Conservation (phyloP, 2,113 vertebrate species). For the Todiramphus saurophagus region DNA sequence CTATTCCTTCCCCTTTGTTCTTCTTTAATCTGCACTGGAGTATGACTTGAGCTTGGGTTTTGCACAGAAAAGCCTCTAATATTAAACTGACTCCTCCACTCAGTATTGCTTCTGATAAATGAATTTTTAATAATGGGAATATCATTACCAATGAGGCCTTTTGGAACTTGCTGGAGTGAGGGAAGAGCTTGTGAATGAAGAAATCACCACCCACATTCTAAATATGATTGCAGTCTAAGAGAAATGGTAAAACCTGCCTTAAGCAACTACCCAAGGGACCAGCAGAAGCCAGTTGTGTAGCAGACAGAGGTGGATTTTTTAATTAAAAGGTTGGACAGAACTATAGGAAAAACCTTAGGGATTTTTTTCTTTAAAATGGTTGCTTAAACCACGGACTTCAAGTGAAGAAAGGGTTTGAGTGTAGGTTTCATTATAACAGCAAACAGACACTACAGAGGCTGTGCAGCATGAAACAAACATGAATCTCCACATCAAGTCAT, state of each 20-base stretch:
- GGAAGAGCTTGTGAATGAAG: slow-evolving; percentile 29
- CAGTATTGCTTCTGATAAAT: slow-evolving; percentile 39
- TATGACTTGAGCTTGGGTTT: background rate
- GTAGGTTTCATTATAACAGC: slow-evolving; percentile 8
- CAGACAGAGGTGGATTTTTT: slow-evolving; percentile 4
- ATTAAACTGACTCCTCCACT: slow-evolving; percentile 4
- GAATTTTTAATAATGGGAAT: slow-evolving; percentile 11
- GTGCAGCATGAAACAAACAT: background rate
- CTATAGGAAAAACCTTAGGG: background rate
- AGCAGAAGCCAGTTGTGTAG: background rate
- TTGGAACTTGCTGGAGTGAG: background rate
- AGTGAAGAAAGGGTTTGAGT: background rate
- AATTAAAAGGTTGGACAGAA: slow-evolving; percentile 54
- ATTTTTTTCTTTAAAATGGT: slow-evolving; percentile 31
- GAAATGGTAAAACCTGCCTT: background rate
- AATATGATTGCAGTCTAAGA: background rate
- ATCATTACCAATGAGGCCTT: background rate
- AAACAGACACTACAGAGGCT: background rate
- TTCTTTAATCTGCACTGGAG: background rate
- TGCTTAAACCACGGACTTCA: slow-evolving; percentile 14
- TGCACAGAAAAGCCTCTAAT: background rate
- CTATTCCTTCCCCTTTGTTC: slow-evolving; percentile 26
- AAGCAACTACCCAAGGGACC: slow-evolving; percentile 7
- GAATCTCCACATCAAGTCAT: slow-evolving; percentile 29
- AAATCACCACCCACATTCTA: slow-evolving; percentile 22